Base-by-base conservation (phyloP, 2,888 invertebrate species). In the Ferrisia virgata region DNA sequence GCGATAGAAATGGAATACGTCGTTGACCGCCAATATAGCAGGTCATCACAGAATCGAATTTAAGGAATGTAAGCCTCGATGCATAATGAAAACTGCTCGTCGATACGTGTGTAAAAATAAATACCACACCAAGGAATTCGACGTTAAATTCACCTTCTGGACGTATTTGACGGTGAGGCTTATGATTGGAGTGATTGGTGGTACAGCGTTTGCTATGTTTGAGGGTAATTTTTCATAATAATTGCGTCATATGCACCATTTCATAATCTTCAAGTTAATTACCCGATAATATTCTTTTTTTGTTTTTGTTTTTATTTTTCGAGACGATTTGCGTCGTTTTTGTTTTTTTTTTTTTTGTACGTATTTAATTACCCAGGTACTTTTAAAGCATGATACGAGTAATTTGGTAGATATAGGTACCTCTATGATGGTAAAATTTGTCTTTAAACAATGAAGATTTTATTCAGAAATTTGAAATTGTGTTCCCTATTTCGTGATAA, bases 191-290 rank as follows among this genome's bases (percentile, higher is more conserved):
- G 92, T 93, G 85, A 92, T 94, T 85, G 91, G 93, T 58, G 93
- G 94, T 0, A 94, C 94, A 1, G 92, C 93, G 0, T 94, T 93
- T 88, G 93, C 94, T 33, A 94, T 94, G 93, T 94, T 94, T 87
- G 94, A 94, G 88, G 93, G 87, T 86, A 72, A 72, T 72, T 31
- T 72, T 72, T 72, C 58, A 72, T 72, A 72, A n/a, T 64, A 28
- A 25, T 72, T 33, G 72, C 11, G 18, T 8, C 72, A n/a, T 72
- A 72, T 33, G 72, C 72, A 72, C 72, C 4, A 64, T 64, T 64
- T 64, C 28, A 43, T 25, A 6, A 43, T 43, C 15, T 43, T 43
- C 15, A 13, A 13, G 40, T 18, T n/a, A n/a, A n/a, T n/a, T n/a
- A n/a, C n/a, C n/a, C n/a, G n/a, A n/a, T n/a, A n/a, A n/a, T n/a